A percentile compares a stretch with the other conserved stretches of the same genome.
These are phyloP conservation scores for Clepsis dumicolana DNA, from an alignment of 2,888 invertebrate genomes.

Conservation along the genomic window DNA sequence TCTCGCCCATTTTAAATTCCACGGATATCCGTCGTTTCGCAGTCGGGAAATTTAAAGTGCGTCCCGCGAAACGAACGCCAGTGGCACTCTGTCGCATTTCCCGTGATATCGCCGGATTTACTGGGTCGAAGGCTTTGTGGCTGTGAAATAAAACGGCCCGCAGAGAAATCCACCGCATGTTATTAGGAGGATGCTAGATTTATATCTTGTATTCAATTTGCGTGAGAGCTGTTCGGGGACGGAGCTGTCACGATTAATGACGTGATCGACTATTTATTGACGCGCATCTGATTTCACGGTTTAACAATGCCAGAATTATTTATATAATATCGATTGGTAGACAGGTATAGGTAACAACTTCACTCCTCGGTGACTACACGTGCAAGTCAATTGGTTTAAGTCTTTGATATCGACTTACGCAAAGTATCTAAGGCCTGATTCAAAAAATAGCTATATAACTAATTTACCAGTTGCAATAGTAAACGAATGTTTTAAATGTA, in stretches of 20 bases:
- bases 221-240: conserved; percentile 73
- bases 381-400: too few relatives aligned
- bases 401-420: too few relatives aligned
- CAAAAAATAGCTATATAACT: too few relatives aligned
- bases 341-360: too few relatives aligned
- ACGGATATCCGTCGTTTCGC: conserved; percentile 62
- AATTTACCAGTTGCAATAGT: too few relatives aligned
- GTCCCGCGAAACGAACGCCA: conserved; percentile 73
- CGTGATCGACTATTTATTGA: conserved; percentile 52
- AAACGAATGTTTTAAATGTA: too few relatives aligned
- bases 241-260: conserved; percentile 58
- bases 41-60: conserved; percentile 78
- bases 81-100: conserved; percentile 78
- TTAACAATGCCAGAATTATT: too few relatives aligned
- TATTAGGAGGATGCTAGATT: conserved; percentile 79
- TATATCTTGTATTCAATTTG: conserved; percentile 84
- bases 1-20: conserved; percentile 73
- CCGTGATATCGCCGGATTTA: conserved; percentile 81
- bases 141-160: conserved; percentile 80
- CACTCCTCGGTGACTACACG: too few relatives aligned
- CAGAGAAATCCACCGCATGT: conserved; percentile 80
- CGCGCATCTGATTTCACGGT: background rate
- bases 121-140: conserved; percentile 80
- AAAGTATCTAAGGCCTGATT: too few relatives aligned
- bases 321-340: too few relatives aligned